Evolutionary conservation across 2,113 vertebrate species (phyloP).

Genomic region (Promerops cafer): DNA sequence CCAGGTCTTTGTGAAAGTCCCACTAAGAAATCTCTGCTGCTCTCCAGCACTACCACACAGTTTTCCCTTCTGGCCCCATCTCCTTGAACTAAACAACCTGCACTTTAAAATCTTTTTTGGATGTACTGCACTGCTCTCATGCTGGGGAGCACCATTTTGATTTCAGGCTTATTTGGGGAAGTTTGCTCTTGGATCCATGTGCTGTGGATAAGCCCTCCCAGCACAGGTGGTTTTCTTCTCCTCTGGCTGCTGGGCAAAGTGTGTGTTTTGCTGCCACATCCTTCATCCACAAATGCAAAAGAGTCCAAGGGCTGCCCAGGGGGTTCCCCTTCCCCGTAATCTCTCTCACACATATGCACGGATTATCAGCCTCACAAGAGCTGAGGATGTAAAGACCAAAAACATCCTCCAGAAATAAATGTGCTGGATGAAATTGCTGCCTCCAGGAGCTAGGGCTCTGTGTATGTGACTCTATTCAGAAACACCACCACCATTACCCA

Average conservation of each 20-base stretch:
- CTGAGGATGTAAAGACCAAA: background rate
- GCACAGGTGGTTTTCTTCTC: background rate
- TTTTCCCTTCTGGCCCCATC: background rate
- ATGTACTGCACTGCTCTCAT: background rate
- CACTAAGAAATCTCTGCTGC: background rate
- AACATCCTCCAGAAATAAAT: conserved; percentile 1
- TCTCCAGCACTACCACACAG: background rate
- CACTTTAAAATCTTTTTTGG: background rate
- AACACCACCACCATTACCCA: background rate
- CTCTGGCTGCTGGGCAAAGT: background rate
- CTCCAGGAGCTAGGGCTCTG: background rate
- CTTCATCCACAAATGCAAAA: background rate
- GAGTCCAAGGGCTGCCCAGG: background rate
- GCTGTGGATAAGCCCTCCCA: background rate
- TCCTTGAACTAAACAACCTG: background rate
- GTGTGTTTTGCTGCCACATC: conserved; percentile 20
- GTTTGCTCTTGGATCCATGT: background rate
- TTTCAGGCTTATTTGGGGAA: background rate
- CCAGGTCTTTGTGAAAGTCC: background rate
- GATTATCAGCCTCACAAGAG: conserved; percentile 30
- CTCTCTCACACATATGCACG: background rate
- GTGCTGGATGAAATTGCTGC: background rate
- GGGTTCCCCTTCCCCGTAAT: background rate
- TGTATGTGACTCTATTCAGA: background rate
- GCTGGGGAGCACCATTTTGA: background rate